These are phyloP conservation scores for Atherinomorus stipes DNA, from an alignment of 2,113 vertebrate genomes.

Conservation along the genomic window DNA sequence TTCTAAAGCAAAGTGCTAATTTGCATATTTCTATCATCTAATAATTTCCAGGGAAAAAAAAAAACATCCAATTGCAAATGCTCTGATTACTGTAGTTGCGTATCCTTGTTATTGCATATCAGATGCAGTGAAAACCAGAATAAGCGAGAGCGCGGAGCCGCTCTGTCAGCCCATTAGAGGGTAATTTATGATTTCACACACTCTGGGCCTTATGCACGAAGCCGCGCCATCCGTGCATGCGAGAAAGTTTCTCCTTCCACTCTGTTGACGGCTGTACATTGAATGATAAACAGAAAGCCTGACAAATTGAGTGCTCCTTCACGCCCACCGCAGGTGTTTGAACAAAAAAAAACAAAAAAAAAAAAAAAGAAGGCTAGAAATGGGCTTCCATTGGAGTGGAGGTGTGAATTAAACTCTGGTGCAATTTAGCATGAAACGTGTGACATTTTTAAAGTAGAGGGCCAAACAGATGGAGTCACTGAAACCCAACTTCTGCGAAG, in stretches of 20 bases:
- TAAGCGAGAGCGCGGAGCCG: constrained; percentile 17
- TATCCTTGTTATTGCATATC: constrained; percentile 71
- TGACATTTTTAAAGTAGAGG: constrained; percentile 33
- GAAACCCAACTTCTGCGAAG: constrained; percentile 4
- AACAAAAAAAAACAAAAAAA: constrained; percentile 55
- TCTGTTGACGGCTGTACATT: constrained; percentile 53
- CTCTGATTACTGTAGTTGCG: constrained; percentile 47
- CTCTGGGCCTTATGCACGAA: constrained; percentile 44
- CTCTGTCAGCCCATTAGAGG: constrained; percentile 62
- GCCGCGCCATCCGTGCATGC: constrained; percentile 9
- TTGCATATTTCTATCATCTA: constrained; percentile 48
- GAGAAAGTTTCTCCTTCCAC: constrained; percentile 58
- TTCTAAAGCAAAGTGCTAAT: constrained; percentile 37
- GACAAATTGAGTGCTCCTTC: constrained; percentile 51
- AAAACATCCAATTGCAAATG: constrained; percentile 25
- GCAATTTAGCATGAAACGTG: constrained; percentile 19
- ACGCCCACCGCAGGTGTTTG: constrained; percentile 68
- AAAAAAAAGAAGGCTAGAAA: neutral
- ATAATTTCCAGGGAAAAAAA: constrained; percentile 44
- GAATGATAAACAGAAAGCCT: constrained; percentile 57
- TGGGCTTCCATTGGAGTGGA: constrained; percentile 27
- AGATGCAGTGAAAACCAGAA: constrained; percentile 51
- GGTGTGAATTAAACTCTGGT: constrained; percentile 53
- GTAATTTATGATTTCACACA: constrained; percentile 69
- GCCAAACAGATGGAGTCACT: neutral